Conservation (phyloP, 2,888 invertebrate species). For the Gibbula magus region DNA sequence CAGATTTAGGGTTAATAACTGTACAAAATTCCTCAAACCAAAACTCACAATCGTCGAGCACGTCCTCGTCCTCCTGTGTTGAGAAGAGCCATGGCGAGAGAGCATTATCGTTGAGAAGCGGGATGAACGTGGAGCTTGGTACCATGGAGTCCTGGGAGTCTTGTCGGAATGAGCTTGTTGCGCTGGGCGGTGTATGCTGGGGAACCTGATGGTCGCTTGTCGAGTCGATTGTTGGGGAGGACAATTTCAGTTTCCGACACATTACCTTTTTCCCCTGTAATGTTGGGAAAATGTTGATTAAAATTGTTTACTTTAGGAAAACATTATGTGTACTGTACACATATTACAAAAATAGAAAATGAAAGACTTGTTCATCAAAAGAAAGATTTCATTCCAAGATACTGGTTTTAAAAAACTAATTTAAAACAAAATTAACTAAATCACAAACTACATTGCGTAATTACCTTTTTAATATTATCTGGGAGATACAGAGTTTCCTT, state of each 20-base stretch:
- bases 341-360: too few relatives aligned
- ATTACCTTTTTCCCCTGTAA: too few relatives aligned
- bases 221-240: constrained; percentile 64
- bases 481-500: not conserved
- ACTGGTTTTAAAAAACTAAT: too few relatives aligned
- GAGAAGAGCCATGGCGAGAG: constrained; percentile 1
- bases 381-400: too few relatives aligned
- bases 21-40: too few relatives aligned
- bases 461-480: not conserved
- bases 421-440: too few relatives aligned
- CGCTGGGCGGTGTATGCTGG: not conserved
- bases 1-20: too few relatives aligned
- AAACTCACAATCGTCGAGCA: not conserved
- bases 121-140: constrained; percentile 27
- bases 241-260: constrained; percentile 50
- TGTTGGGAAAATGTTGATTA: too few relatives aligned
- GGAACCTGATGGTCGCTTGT: constrained; percentile 49
- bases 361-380: too few relatives aligned
- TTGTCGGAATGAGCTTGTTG: not conserved
- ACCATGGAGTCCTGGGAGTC: constrained; percentile 36
- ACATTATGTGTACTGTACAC: too few relatives aligned
- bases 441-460: too few relatives aligned
- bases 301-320: too few relatives aligned
- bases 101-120: not conserved
- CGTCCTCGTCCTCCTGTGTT: not conserved